Percentiles rank a stretch among this genome's conserved stretches.
These are phyloP conservation scores for Aspidiotus rigidus DNA, from an alignment of 2,888 invertebrate species.

Conservation along the genomic window DNA sequence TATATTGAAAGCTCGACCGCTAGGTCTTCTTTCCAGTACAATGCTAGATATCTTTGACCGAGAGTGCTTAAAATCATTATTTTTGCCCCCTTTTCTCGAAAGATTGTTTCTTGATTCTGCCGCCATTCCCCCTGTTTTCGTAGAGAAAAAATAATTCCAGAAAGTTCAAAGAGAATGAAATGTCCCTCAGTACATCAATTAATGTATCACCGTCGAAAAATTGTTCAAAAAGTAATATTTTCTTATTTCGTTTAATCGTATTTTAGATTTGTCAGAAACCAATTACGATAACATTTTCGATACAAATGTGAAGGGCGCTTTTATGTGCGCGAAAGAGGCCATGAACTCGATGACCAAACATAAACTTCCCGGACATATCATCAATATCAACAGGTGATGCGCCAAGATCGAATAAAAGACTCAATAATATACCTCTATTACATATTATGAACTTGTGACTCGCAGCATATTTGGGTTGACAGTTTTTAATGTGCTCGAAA, in stretches of 20 bases:
- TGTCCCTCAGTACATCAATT: too few relatives aligned
- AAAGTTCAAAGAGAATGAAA: too few relatives aligned
- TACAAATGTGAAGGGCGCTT: slow-evolving; percentile 27
- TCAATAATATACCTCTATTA: not conserved
- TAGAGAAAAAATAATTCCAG: too few relatives aligned
- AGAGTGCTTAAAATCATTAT: too few relatives aligned
- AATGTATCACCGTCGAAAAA: too few relatives aligned
- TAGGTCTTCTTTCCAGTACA: too few relatives aligned
- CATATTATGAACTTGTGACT: not conserved
- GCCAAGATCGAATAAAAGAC: not conserved
- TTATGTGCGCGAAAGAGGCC: slow-evolving; percentile 28
- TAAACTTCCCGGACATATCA: slow-evolving; percentile 24
- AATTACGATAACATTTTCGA: slow-evolving; percentile 13
- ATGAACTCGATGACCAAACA: slow-evolving; percentile 28
- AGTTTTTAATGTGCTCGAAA: not conserved
- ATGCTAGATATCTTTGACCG: too few relatives aligned
- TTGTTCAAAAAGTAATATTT: not conserved
- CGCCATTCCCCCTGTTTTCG: too few relatives aligned
- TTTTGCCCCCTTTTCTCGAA: too few relatives aligned
- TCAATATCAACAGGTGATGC: slow-evolving; percentile 33
- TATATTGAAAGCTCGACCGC: too few relatives aligned
- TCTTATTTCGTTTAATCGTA: not conserved
- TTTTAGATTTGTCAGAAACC: not conserved
- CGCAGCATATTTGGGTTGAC: not conserved
- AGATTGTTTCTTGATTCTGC: too few relatives aligned